Percentiles rank a stretch among this genome's conserved stretches.
These are phyloP conservation scores for Zonitis immaculata DNA, from an alignment of 2,888 invertebrate genomes.

Conservation along the genomic window DNA sequence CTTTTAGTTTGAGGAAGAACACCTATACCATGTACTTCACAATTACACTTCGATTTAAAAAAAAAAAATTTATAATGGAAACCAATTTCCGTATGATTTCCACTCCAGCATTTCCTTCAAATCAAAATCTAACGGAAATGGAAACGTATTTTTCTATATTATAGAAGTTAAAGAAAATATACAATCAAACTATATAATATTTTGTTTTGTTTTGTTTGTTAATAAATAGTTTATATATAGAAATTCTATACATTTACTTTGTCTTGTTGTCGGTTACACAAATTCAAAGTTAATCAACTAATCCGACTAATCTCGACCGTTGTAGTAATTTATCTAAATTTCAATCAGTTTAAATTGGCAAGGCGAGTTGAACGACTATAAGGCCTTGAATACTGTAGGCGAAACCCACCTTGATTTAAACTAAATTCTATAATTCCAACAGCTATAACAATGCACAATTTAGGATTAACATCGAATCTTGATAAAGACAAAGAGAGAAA, in stretches of 20 bases:
- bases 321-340: slow-evolving; percentile 34
- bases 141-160: neutral
- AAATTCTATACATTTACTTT: neutral
- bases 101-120: slow-evolving; percentile 23
- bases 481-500: slow-evolving; percentile 32
- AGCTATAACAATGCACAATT: slow-evolving; percentile 35
- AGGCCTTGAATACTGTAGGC: slow-evolving; percentile 6
- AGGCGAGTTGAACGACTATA: slow-evolving; percentile 17
- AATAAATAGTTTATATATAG: too few species aligned
- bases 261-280: slow-evolving; percentile 13
- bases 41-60: slow-evolving; percentile 42
- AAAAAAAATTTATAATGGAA: too few species aligned
- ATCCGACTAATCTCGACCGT: slow-evolving; percentile 27
- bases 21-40: slow-evolving; percentile 40
- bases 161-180: too few species aligned
- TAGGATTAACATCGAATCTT: slow-evolving; percentile 35
- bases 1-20: slow-evolving; percentile 18
- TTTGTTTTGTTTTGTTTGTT: too few species aligned
- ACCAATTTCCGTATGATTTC: slow-evolving; percentile 45
- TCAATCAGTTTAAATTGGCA: slow-evolving; percentile 35
- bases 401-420: slow-evolving; percentile 27
- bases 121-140: slow-evolving; percentile 2
- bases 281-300: slow-evolving; percentile 23
- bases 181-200: too few species aligned
- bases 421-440: slow-evolving; percentile 35